Evolutionary conservation across 2,888 invertebrate genomes (phyloP), one percentile per base, ranked within the genome.

Genomic region (Cenopis cana): DNA sequence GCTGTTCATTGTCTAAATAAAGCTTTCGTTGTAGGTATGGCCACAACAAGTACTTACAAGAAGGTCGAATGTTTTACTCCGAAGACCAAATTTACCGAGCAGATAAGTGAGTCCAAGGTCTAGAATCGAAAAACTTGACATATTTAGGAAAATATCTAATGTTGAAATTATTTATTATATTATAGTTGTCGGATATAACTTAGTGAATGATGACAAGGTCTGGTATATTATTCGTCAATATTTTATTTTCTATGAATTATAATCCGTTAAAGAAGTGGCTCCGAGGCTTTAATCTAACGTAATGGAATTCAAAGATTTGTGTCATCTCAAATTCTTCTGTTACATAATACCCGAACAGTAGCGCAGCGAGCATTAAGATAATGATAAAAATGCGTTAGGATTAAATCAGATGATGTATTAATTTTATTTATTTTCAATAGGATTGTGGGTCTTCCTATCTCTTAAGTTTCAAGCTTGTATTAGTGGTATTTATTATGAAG

Each of bases 331-430:
- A 70, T 73, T 73, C 71, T 65, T 68, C 69, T 75, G 61, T 72
- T 74, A 74, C 70, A 74, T 76, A 76, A 75, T 76, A 76, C 74
- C 73, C 75, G 79, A 81, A 85, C 85, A 81, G 84, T 84, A 84
- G 82, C 77, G 78, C 77, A 71, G 75, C 77, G 76, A 75, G 81
- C 76, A 81, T 85, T 83, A 83, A 82, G 84, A 88, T 87, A 83
- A 82, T 75, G 73, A 73, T 73, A 74, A 72, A 71, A 71, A 71
- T 61, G 66, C 49, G 60, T 67, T 67, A 50, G 61, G 71, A 71
- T 70, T 70, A 70, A 69, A 69, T 59, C 59, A 17, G 46, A 52
- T 59, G 70, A 67, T 55, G 71, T 71, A 55, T 67, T 71, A 55
- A 71, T 71, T 55, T 50, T 71, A 67, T 71, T 71, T 29, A 18